Percentiles rank a stretch among this genome's conserved stretches.
Conservation (phyloP, 2,113 vertebrate genomes). For the Malurus elegans region DNA sequence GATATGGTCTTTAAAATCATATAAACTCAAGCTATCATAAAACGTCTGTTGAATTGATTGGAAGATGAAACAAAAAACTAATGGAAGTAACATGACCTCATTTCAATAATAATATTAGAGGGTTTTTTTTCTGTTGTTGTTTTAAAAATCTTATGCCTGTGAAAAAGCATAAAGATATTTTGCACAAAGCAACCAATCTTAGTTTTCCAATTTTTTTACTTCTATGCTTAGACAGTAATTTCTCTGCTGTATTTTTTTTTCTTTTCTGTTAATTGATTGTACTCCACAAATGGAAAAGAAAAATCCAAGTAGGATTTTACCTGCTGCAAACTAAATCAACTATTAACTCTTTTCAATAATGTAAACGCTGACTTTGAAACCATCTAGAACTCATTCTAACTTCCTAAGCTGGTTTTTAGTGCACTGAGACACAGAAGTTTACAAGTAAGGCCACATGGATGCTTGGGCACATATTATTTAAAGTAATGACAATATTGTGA, state of each 20-base stretch:
- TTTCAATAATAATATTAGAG: slow-evolving; percentile 56
- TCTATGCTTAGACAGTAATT: neutral
- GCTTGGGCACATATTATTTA: neutral
- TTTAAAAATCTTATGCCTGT: slow-evolving; percentile 3
- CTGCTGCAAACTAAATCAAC: slow-evolving; percentile 35
- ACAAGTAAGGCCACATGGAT: neutral
- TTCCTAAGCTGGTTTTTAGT: slow-evolving; percentile 18
- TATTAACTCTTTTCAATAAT: slow-evolving; percentile 62
- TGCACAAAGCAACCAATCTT: neutral
- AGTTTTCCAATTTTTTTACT: neutral
- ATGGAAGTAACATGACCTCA: slow-evolving; percentile 60
- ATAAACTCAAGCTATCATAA: slow-evolving; percentile 37
- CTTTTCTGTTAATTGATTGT: slow-evolving; percentile 19
- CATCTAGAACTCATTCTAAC: slow-evolving; percentile 55
- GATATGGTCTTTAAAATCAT: slow-evolving; percentile 53
- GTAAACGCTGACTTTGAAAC: slow-evolving; percentile 64
- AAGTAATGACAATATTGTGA: neutral
- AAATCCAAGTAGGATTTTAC: slow-evolving; percentile 30
- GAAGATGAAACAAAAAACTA: slow-evolving; percentile 61
- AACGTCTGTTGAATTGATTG: slow-evolving; percentile 46
- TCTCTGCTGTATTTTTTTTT: neutral
- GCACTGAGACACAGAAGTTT: neutral
- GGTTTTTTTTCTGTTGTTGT: neutral
- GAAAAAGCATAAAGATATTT: slow-evolving; percentile 26
- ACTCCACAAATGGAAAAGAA: slow-evolving; percentile 31